These are phyloP conservation scores for Microplitis demolitor DNA, from an alignment of 1,140 invertebrate species.

Conservation along the genomic window DNA sequence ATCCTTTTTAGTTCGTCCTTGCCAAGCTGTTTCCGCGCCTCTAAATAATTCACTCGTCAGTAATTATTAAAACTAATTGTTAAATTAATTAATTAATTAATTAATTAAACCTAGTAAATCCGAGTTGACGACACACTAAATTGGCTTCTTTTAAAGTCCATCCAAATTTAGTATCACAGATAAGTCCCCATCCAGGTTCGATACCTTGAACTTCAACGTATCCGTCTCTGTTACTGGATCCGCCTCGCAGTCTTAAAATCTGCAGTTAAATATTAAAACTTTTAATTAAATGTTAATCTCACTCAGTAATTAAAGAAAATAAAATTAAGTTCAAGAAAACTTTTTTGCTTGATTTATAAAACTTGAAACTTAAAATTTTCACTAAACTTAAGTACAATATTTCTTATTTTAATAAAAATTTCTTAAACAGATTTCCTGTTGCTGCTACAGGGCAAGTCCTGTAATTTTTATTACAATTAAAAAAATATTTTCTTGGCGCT, in stretches of 20 bases:
- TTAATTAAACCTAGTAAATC: constrained; percentile 58
- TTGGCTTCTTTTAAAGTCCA: constrained; percentile 64
- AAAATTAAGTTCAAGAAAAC: constrained; percentile 4
- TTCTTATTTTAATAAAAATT: too few species aligned
- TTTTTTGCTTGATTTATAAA: not conserved
- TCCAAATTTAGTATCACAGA: constrained; percentile 59
- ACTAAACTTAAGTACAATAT: too few species aligned
- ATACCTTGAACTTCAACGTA: constrained; percentile 63
- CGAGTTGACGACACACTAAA: constrained; percentile 64
- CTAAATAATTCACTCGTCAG: constrained; percentile 44
- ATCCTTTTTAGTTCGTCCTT: constrained; percentile 50
- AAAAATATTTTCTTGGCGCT: too few species aligned
- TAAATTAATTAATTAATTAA: too few species aligned
- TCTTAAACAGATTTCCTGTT: too few species aligned
- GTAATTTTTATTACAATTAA: too few species aligned
- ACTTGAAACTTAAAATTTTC: too few species aligned
- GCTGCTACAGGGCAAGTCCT: too few species aligned
- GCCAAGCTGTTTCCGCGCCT: constrained; percentile 63
- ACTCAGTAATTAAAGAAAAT: not conserved
- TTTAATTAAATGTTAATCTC: constrained; percentile 5
- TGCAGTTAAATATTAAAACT: constrained; percentile 40
- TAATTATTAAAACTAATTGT: too few species aligned
- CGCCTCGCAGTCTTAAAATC: constrained; percentile 61
- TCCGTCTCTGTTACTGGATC: constrained; percentile 59
- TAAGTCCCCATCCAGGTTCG: constrained; percentile 60